Evolutionary conservation across 2,888 invertebrate species (phyloP).

Genomic region (Caenorhabditis auriculariae): DNA sequence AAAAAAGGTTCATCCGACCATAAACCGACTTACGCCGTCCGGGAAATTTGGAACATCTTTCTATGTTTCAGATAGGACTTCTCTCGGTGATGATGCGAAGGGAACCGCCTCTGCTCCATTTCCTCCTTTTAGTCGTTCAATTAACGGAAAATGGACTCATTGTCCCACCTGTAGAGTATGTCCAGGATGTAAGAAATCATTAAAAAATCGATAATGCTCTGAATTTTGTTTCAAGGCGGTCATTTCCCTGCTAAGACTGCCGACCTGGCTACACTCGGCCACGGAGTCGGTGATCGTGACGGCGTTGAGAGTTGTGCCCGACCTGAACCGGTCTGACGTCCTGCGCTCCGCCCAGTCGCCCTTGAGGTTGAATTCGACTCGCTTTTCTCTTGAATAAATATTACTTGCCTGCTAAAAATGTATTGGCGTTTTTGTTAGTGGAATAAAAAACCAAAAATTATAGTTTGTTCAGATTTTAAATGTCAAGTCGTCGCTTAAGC

Average conservation of each 20-base stretch:
- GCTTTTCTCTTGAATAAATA: no score
- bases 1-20: no score
- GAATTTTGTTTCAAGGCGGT: constrained; percentile 6
- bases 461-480: no score
- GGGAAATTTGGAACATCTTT: no score
- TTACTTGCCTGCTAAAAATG: no score
- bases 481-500: no score
- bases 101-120: constrained; percentile 20
- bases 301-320: constrained; percentile 12
- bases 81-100: constrained; percentile 19
- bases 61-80: constrained; percentile 32
- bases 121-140: constrained; percentile 21
- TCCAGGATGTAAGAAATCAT: constrained; percentile 19
- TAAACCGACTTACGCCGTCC: no score
- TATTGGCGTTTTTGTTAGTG: no score
- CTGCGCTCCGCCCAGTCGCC: constrained; percentile 25
- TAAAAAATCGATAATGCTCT: not conserved
- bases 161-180: constrained; percentile 18
- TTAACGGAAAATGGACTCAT: constrained; percentile 23
- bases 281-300: constrained; percentile 22
- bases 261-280: constrained; percentile 10
- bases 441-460: no score
- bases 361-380: no score
- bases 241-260: constrained; percentile 13
- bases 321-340: constrained; percentile 13